A percentile compares a stretch with the other conserved stretches of the same genome.
These are phyloP conservation scores for Noctuana brunneofusca DNA, from an alignment of 2,888 invertebrate species.

Conservation along the genomic window DNA sequence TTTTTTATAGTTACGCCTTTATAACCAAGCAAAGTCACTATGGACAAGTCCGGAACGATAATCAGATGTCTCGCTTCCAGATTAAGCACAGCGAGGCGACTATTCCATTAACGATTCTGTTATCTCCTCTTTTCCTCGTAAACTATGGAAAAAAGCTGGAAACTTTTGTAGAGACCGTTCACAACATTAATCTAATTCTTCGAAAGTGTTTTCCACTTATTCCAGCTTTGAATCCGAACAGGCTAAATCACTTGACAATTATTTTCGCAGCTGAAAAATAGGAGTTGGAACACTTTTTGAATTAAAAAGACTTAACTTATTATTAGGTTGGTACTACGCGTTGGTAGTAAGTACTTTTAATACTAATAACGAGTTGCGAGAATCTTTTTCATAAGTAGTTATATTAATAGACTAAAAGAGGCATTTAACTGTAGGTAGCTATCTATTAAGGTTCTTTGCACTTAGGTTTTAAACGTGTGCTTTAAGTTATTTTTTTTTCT, in stretches of 20 bases:
- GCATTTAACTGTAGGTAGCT: no score
- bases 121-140: slow-evolving; percentile 30
- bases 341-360: no score
- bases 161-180: slow-evolving; percentile 25
- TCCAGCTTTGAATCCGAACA: slow-evolving; percentile 1
- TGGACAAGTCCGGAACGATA: not conserved
- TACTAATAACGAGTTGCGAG: no score
- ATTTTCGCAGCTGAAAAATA: slow-evolving; percentile 11
- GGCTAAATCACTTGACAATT: slow-evolving; percentile 24
- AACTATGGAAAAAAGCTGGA: slow-evolving; percentile 33
- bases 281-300: slow-evolving; percentile 9
- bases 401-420: no score
- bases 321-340: no score
- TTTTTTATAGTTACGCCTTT: not conserved
- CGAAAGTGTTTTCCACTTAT: slow-evolving; percentile 29
- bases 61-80: slow-evolving; percentile 24
- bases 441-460: no score
- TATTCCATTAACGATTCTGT: slow-evolving; percentile 34
- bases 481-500: no score
- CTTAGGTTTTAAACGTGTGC: no score
- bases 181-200: slow-evolving; percentile 32
- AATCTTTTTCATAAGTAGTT: no score
- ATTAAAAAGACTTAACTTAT: no score
- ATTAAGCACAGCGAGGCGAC: slow-evolving; percentile 22
- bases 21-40: not conserved